Base-by-base conservation (phyloP, 1,140 invertebrate species). In the Rhyacophila brunnea region DNA sequence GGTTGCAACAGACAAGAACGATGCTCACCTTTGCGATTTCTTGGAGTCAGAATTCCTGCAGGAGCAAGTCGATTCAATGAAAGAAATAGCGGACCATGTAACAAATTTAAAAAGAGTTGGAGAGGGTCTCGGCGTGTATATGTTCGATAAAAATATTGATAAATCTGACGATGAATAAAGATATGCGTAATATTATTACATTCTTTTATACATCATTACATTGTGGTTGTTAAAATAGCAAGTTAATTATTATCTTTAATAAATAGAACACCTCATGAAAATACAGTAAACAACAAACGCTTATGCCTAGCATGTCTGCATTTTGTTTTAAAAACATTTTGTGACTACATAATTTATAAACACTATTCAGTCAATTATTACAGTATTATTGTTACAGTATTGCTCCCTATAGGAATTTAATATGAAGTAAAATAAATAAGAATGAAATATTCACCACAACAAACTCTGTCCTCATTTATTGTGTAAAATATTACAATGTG, bases 21-120 rank as follows among this genome's bases (percentile, higher is more conserved):
- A 93, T 73, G 78, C 84, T 5, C 86, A 90, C 72, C 72, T 90
- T 0, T 80, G 83, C 62, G 87, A 90, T 67, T 90, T 88, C 65
- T 69, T 92, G 50, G 89, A 91, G 71, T 80, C 78, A 0, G 81
- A 89, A 67, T 90, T 83, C 65, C 68, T 92, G 20, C 81, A 85
- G 65, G 87, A 91, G 66, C 89, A 92, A 77, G 88, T 92, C 5
- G 86, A 90, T 61, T 79, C 84, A 1, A 89, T 91, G 48, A 89
- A 90, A 67, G 79, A 87, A 65, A 75, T 93, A 6, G 81, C 83
- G 1, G 84, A 88, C 70, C 81, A 86, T 64, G 80, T 91, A 9
- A 85, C 87, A 0, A 88, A 89, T 67, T 71, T 92, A 58, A 85
- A 85, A 62, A 75, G 86, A 57, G 85, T 89, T 17, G 87, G 87